Evolutionary conservation across 2,113 vertebrate genomes (phyloP).

Genomic region (Rhynchomys soricoides): DNA sequence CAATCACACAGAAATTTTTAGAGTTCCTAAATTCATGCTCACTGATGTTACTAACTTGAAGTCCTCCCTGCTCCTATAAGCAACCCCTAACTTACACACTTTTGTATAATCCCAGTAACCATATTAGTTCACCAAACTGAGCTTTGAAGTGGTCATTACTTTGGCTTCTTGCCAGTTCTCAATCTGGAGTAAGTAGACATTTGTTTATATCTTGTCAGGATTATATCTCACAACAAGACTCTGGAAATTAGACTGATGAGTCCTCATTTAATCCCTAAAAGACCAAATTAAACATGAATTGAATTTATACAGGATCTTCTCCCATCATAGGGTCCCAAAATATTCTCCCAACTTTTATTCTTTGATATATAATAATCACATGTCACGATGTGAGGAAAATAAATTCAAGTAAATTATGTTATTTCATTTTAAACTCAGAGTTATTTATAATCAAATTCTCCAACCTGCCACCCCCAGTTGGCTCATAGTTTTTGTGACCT

Average conservation of each 20-base stretch:
- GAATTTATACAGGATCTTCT: neutral
- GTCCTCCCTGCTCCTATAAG: neutral
- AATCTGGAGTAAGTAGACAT: neutral
- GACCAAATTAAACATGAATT: neutral
- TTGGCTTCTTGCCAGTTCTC: neutral
- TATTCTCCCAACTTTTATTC: neutral
- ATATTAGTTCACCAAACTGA: neutral
- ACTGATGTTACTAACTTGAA: neutral
- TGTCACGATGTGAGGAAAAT: neutral
- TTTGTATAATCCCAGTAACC: neutral
- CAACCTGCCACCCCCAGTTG: neutral
- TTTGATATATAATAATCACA: neutral
- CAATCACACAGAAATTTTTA: no score
- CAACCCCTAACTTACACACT: neutral
- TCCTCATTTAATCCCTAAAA: neutral
- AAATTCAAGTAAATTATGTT: neutral
- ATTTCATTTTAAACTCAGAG: conserved; percentile 14
- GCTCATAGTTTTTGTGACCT: neutral
- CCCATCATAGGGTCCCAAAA: neutral
- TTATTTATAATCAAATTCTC: neutral
- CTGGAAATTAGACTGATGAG: neutral
- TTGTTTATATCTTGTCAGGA: neutral
- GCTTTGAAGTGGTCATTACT: neutral
- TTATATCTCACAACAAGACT: neutral
- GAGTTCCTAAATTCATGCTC: neutral